Percentiles rank a stretch among this genome's conserved stretches.
Evolutionary conservation across 2,888 invertebrate species (phyloP).

Genomic region (Arctia plantaginis): DNA sequence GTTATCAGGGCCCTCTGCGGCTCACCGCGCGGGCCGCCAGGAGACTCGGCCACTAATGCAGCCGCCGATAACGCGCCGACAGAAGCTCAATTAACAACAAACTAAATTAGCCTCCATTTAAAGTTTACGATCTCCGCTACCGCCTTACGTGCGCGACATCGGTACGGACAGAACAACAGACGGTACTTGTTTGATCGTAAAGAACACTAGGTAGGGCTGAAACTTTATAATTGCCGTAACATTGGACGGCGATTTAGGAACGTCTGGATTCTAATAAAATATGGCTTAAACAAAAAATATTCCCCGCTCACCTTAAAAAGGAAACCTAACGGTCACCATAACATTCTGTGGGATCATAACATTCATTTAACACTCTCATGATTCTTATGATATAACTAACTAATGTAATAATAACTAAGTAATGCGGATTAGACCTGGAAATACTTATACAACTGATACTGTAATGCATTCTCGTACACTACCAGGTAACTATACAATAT

Average conservation of each 20-base stretch:
- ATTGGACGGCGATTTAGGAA: neutral
- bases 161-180: conserved; percentile 63
- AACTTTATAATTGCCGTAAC: neutral
- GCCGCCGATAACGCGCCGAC: conserved; percentile 75
- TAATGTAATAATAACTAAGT: no score
- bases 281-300: neutral
- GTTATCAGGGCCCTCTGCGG: conserved; percentile 23
- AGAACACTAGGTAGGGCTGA: neutral
- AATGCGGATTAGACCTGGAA: no score
- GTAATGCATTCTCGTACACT: no score
- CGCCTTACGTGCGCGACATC: conserved; percentile 77
- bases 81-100: conserved; percentile 84
- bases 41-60: conserved; percentile 74
- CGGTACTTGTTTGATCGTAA: neutral
- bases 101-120: conserved; percentile 86
- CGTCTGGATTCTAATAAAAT: neutral
- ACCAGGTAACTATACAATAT: no score
- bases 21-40: conserved; percentile 16
- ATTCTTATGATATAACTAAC: neutral
- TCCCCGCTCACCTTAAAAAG: neutral
- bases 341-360: neutral
- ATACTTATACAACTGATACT: no score
- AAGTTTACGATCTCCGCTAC: conserved; percentile 85
- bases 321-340: neutral
- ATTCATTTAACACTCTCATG: neutral